Base-by-base conservation (phyloP, 2,888 invertebrate species). In the Acrocyrtus sp. region DNA sequence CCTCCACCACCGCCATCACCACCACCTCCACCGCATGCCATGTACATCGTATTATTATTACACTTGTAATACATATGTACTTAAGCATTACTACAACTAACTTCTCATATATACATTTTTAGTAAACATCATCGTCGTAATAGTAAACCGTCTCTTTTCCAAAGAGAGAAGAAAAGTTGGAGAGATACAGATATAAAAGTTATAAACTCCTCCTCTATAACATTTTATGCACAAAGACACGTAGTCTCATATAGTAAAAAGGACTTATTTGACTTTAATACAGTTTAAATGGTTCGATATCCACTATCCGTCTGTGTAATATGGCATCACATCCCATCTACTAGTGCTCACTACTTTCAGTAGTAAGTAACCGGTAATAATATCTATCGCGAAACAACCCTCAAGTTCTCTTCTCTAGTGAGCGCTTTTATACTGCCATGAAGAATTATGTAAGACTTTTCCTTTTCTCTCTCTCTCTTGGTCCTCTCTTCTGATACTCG, bases 211-310 rank as follows among this genome's bases (percentile, higher is more conserved):
- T n/a, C n/a, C n/a, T n/a, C n/a, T n/a, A n/a, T n/a, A n/a, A n/a
- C n/a, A n/a, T n/a, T n/a, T n/a, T n/a, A n/a, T n/a, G n/a, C n/a
- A n/a, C n/a, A n/a, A n/a, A n/a, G n/a, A n/a, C n/a, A n/a, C n/a
- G n/a, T n/a, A n/a, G n/a, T n/a, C n/a, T n/a, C n/a, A n/a, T n/a
- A n/a, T n/a, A n/a, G n/a, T 63, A 47, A 48, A 50, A 53, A 41
- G 53, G 39, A 48, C 61, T 68, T 68, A 68, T 68, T 68, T 68
- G 68, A 68, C 68, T 68, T 68, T 68, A 68, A 68, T 68, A 61
- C 68, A 60, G 60, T 69, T 69, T 61, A 69, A 69, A 69, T 69
- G 69, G 69, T 62, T 69, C 62, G 50, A 69, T 69, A 69, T 69
- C 69, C 69, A 62, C 56, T 60, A 62, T 60, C 56, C 61, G 56